Evolutionary conservation across 2,888 invertebrate genomes (phyloP).

Genomic region (Sepioteuthis lessoniana): DNA sequence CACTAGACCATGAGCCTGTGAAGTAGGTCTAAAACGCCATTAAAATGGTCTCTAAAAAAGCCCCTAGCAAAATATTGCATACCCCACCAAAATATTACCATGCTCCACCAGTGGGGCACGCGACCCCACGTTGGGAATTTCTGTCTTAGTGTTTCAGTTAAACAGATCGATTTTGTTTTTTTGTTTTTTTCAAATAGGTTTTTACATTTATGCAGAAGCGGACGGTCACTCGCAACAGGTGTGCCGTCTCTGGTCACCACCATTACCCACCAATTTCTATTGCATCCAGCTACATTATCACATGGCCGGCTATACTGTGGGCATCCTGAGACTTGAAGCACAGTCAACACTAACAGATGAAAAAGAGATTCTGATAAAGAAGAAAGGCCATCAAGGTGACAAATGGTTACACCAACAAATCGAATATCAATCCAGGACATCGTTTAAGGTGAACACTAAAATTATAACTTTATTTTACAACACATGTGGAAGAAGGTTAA

Average conservation of each 20-base stretch:
- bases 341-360: background rate
- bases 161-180: background rate
- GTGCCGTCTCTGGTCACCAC: background rate
- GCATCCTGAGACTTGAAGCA: background rate
- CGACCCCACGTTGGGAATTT: no score
- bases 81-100: no score
- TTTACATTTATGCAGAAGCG: slow-evolving; percentile 42
- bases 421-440: slow-evolving; percentile 25
- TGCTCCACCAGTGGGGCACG: no score
- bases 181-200: background rate
- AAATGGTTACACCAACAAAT: background rate
- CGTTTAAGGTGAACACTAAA: slow-evolving; percentile 34
- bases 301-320: slow-evolving; percentile 47
- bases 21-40: no score
- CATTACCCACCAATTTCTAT: slow-evolving; percentile 1
- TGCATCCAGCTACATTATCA: slow-evolving; percentile 36
- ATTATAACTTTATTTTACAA: background rate
- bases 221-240: background rate
- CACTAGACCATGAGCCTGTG: no score
- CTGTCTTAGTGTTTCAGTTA: no score
- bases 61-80: no score
- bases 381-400: slow-evolving; percentile 40
- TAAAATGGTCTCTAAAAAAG: no score
- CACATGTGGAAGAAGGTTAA: no score
- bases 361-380: background rate